Conservation (phyloP, 2,797 vertebrate genomes). For the Lagorchestes hirsutus region DNA sequence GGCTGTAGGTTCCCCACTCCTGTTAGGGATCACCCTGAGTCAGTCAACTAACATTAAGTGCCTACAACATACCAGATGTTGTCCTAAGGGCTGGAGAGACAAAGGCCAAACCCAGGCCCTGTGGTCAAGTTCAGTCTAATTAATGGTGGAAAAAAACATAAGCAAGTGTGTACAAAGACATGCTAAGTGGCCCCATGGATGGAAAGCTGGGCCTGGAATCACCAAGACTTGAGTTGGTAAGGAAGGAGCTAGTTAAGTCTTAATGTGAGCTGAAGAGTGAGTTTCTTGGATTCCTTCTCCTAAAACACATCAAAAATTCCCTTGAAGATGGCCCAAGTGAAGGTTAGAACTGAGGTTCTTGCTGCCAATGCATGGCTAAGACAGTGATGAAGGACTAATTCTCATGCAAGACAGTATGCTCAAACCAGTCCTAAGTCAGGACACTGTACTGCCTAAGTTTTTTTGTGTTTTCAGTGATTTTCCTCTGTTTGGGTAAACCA, state of each 20-base stretch:
- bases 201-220: background rate
- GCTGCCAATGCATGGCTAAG: background rate
- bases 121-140: background rate
- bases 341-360: background rate
- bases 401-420: background rate
- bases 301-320: background rate
- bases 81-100: background rate
- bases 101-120: background rate
- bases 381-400: slow-evolving; percentile 9
- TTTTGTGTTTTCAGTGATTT: background rate
- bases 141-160: background rate
- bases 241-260: background rate
- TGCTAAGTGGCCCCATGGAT: background rate
- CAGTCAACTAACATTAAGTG: background rate
- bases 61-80: too few relatives aligned
- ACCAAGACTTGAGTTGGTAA: background rate
- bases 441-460: background rate
- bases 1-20: too few relatives aligned
- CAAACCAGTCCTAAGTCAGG: slow-evolving; percentile 8
- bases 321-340: background rate
- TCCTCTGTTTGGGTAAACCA: background rate
- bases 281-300: background rate
- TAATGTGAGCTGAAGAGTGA: background rate
- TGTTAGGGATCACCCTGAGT: background rate
- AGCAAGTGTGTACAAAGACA: background rate